These are phyloP conservation scores for Puffinus mauretanicus DNA, from an alignment of 2,113 vertebrate genomes.

Conservation along the genomic window DNA sequence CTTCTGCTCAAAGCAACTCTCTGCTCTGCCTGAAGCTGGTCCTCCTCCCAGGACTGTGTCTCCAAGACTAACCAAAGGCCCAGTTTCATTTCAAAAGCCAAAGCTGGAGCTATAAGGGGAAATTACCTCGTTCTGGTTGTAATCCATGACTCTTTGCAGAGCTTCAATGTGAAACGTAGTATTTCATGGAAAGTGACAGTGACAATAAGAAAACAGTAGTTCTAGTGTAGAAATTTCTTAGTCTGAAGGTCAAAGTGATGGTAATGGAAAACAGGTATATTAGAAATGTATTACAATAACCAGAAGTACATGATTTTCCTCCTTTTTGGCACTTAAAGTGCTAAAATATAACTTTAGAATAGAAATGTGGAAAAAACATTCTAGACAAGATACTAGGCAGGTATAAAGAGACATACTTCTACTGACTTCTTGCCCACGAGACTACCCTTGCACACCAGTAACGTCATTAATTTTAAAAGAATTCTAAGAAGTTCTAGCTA, in stretches of 20 bases:
- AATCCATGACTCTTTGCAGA: neutral
- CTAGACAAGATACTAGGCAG: neutral
- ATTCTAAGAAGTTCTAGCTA: neutral
- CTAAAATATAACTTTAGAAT: neutral
- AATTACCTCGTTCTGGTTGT: neutral
- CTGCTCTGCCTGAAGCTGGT: neutral
- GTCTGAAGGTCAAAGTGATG: neutral
- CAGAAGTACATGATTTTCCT: neutral
- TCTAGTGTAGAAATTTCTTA: neutral
- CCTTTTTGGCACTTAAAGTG: neutral
- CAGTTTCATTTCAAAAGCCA: neutral
- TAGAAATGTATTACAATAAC: neutral
- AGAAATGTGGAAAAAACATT: neutral
- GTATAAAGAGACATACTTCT: neutral
- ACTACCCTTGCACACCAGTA: neutral
- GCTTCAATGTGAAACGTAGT: neutral
- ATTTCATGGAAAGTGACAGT: neutral
- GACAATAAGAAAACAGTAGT: neutral
- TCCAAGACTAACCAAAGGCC: neutral
- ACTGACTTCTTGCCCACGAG: neutral
- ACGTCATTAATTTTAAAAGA: neutral
- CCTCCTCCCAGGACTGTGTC: neutral
- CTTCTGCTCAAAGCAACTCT: neutral
- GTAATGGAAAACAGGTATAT: neutral
- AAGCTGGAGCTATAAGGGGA: neutral